Conservation (phyloP, 1,140 invertebrate species). For the Sarcophaga bullata region DNA sequence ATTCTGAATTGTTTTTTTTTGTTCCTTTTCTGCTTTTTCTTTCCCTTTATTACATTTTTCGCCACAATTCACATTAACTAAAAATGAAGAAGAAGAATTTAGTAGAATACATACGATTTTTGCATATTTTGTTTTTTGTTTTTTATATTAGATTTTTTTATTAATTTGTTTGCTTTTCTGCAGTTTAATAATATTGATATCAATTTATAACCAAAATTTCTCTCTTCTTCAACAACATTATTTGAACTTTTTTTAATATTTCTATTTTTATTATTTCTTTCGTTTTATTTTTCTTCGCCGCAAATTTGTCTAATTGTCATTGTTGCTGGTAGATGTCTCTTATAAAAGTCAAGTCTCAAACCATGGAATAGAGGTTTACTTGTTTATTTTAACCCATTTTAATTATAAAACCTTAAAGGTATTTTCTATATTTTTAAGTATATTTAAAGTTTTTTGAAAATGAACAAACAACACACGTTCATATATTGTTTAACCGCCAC, state of each 20-base stretch:
- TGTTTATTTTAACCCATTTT: conserved; percentile 21
- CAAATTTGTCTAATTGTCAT: conserved; percentile 18
- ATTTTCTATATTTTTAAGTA: neutral
- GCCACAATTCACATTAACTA: conserved; percentile 35
- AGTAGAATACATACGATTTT: conserved; percentile 17
- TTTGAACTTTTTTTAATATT: neutral
- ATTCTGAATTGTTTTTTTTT: neutral
- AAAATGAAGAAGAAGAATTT: conserved; percentile 26
- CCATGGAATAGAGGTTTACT: neutral
- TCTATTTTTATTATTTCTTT: neutral
- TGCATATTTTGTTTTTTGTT: neutral
- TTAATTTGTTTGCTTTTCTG: neutral
- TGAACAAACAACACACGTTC: neutral
- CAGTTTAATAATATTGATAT: neutral
- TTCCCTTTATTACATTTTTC: neutral
- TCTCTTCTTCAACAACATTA: too few species aligned
- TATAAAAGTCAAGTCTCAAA: conserved; percentile 1
- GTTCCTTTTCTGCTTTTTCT: conserved; percentile 15
- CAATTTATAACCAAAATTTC: neutral
- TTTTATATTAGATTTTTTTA: neutral
- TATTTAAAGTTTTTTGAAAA: neutral
- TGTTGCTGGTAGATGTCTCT: conserved; percentile 17
- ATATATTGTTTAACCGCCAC: too few species aligned
- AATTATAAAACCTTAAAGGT: neutral
- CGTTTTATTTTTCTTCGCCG: conserved; percentile 15